Evolutionary conservation across 2,888 invertebrate species (phyloP).

Genomic region (Cyclophora punctaria): DNA sequence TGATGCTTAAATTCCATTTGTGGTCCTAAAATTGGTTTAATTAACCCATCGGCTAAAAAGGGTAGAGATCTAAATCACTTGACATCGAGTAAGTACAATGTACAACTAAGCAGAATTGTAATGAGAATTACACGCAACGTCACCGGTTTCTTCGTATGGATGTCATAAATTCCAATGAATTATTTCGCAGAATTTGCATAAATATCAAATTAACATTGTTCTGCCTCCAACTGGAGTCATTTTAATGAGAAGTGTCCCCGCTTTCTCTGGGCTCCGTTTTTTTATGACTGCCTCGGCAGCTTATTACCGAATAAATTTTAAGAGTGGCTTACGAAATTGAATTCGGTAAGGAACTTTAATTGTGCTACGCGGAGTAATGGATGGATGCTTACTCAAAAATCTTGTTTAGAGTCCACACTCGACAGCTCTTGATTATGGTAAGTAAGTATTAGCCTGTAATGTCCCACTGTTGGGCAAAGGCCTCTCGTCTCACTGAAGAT

Average conservation of each 20-base stretch:
- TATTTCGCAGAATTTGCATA: constrained; percentile 42
- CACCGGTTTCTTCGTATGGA: constrained; percentile 19
- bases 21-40: no score
- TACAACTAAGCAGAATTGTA: constrained; percentile 2
- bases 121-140: constrained; percentile 12
- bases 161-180: constrained; percentile 37
- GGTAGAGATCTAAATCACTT: no score
- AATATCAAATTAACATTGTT: constrained; percentile 50
- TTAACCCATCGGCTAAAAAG: no score
- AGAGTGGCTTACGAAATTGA: constrained; percentile 33
- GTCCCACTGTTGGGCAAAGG: no score
- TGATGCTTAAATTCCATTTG: no score
- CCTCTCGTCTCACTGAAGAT: no score
- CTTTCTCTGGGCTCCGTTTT: constrained; percentile 35
- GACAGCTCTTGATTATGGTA: no score
- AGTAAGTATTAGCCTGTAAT: no score
- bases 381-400: constrained; percentile 18
- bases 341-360: constrained; percentile 32
- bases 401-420: constrained; percentile 9
- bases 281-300: constrained; percentile 36
- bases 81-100: background rate
- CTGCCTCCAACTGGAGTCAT: constrained; percentile 41
- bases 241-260: constrained; percentile 38
- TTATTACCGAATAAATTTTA: constrained; percentile 39
- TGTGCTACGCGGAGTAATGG: constrained; percentile 22